Conservation (phyloP, 2,797 vertebrate species). For the Buceros bicornis region DNA sequence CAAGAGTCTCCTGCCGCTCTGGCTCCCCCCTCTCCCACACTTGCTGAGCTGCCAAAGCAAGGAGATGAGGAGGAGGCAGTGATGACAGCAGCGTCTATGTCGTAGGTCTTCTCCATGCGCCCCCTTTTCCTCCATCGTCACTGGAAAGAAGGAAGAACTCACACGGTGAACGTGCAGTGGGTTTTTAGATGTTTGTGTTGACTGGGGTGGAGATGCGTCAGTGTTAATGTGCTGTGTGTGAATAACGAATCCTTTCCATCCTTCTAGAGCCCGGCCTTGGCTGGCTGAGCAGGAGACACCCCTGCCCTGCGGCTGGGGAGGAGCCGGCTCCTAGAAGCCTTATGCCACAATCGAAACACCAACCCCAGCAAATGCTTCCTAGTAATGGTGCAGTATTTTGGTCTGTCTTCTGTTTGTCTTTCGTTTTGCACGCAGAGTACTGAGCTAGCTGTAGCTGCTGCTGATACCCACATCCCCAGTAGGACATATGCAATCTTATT, state of each 20-base stretch:
- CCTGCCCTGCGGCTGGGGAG: not conserved
- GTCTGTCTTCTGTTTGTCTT: conserved; percentile 72
- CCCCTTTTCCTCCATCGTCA: conserved; percentile 36
- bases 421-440: conserved; percentile 69
- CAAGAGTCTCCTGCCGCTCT: conserved; percentile 35
- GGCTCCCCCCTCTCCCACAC: not conserved
- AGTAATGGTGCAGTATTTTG: conserved; percentile 72
- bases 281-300: not conserved
- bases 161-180: not conserved
- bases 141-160: conserved; percentile 67
- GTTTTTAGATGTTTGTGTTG: conserved; percentile 61
- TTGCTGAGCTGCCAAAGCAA: conserved; percentile 75
- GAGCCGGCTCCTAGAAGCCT: conserved; percentile 46
- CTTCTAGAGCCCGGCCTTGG: conserved; percentile 55
- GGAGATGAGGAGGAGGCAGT: conserved; percentile 67
- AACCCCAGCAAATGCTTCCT: conserved; percentile 68
- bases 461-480: conserved; percentile 47
- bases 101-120: conserved; percentile 26
- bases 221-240: conserved; percentile 73
- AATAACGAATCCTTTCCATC: conserved; percentile 58
- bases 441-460: conserved; percentile 68
- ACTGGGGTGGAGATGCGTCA: conserved; percentile 49
- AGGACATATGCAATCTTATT: conserved; percentile 65
- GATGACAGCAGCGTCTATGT: conserved; percentile 44
- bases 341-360: conserved; percentile 29